phyloP scores from a whole-genome alignment of 2,113 vertebrate species.

The Rhinichthys klamathensis region DNA sequence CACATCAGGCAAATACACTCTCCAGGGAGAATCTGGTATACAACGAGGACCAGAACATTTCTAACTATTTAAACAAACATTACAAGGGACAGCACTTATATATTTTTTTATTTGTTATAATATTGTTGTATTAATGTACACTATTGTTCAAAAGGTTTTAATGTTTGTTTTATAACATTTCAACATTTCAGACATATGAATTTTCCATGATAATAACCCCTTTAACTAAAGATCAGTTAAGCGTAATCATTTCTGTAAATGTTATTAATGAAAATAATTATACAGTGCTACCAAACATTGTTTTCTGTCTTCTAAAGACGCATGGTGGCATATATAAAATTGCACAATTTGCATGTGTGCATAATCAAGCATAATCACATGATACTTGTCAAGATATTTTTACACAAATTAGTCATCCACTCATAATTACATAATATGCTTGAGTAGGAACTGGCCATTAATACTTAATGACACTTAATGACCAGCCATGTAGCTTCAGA shows the following conservation, averaged over 20 bases:
- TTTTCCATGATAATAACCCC: neutral
- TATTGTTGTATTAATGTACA: neutral
- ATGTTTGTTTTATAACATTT: no score
- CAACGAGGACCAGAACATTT: constrained; percentile 46
- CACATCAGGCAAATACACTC: constrained; percentile 87
- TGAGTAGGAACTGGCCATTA: constrained; percentile 44
- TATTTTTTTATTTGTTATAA: neutral
- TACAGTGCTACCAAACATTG: neutral
- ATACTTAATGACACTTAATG: constrained; percentile 53
- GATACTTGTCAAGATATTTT: neutral
- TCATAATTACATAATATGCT: constrained; percentile 49
- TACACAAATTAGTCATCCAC: constrained; percentile 17
- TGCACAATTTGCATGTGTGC: neutral
- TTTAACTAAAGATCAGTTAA: constrained; percentile 9
- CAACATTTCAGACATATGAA: neutral
- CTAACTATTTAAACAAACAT: neutral
- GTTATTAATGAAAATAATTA: constrained; percentile 21
- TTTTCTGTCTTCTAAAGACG: neutral
- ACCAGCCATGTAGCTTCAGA: constrained; percentile 44
- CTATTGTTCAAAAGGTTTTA: neutral
- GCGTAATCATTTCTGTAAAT: neutral
- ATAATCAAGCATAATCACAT: constrained; percentile 11
- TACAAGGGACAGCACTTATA: neutral
- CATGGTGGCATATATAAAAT: neutral
- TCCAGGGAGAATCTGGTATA: constrained; percentile 92